A percentile compares a stretch with the other conserved stretches of the same genome.
Conservation (phyloP, 2,113 vertebrate genomes). For the Scomber japonicus region DNA sequence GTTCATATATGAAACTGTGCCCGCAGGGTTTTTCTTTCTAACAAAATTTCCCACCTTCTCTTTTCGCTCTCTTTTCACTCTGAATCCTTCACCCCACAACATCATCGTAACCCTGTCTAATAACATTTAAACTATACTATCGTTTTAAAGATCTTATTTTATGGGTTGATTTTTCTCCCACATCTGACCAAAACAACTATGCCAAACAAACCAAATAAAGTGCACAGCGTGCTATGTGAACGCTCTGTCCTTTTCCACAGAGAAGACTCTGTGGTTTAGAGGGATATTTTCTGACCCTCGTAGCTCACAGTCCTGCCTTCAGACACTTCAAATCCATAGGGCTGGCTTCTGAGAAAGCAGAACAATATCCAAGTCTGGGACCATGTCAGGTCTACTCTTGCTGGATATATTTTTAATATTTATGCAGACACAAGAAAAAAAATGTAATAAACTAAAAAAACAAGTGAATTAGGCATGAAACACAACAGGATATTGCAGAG, state of each 20-base stretch:
- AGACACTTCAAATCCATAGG: constrained; percentile 89
- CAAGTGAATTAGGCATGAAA: constrained; percentile 92
- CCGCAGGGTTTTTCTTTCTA: too few relatives aligned
- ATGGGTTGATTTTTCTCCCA: background rate
- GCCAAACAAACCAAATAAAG: constrained; percentile 50
- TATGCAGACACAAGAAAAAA: constrained; percentile 90
- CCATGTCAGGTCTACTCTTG: constrained; percentile 87
- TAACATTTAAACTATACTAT: constrained; percentile 9
- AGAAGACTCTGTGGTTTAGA: constrained; percentile 47
- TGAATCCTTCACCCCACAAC: constrained; percentile 12
- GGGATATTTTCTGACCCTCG: constrained; percentile 72
- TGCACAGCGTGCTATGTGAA: constrained; percentile 30
- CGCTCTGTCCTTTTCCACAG: constrained; percentile 32
- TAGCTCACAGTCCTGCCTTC: constrained; percentile 82
- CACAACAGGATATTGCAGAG: constrained; percentile 99
- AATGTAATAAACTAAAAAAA: constrained; percentile 98
- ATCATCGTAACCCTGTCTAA: constrained; percentile 33
- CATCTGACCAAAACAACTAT: constrained; percentile 10
- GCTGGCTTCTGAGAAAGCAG: constrained; percentile 87
- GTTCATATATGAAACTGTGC: too few relatives aligned
- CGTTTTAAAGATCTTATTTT: constrained; percentile 15
- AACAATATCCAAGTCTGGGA: constrained; percentile 88
- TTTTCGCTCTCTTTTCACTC: too few relatives aligned
- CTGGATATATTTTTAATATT: constrained; percentile 95
- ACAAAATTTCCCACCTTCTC: too few relatives aligned